Conservation (phyloP, 1,140 invertebrate genomes). For the Diabrotica undecimpunctata region DNA sequence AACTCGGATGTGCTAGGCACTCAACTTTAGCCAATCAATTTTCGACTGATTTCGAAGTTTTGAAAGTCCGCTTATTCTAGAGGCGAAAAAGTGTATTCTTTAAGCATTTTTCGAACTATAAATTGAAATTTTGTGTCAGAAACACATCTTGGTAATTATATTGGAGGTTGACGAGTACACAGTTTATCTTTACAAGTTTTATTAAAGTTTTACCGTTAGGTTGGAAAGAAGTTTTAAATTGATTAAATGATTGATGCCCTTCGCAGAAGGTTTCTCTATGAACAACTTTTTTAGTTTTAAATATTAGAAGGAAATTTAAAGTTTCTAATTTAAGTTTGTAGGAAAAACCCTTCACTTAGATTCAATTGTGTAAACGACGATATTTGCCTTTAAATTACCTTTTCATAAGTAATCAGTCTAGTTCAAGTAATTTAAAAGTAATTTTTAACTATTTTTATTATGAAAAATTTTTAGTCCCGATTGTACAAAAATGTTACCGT, state of each 20-base stretch:
- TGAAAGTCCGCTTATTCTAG: conserved; percentile 20
- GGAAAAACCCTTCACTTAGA: too few relatives aligned
- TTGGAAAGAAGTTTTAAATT: not conserved
- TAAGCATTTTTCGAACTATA: conserved; percentile 24
- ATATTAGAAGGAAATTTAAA: too few relatives aligned
- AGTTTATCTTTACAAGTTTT: conserved; percentile 5
- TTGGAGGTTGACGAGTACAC: conserved; percentile 7
- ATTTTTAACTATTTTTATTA: too few relatives aligned
- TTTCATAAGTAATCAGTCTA: too few relatives aligned
- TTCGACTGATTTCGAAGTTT: conserved; percentile 27
- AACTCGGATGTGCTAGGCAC: conserved; percentile 22
- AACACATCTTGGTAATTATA: not conserved
- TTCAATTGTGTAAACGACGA: too few relatives aligned
- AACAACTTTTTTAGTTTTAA: too few relatives aligned
- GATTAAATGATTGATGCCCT: not conserved
- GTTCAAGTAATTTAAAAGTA: too few relatives aligned
- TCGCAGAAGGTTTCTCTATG: too few relatives aligned
- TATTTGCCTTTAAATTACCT: too few relatives aligned
- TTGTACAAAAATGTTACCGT: too few relatives aligned
- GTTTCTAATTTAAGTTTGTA: too few relatives aligned
- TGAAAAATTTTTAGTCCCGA: too few relatives aligned
- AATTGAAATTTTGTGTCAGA: conserved; percentile 23
- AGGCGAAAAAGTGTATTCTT: conserved; percentile 17
- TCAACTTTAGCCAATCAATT: conserved; percentile 37
- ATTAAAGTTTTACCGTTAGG: conserved; percentile 1